phyloP scores from a whole-genome alignment of 2,888 invertebrate genomes.

The Tinea semifulvella region DNA sequence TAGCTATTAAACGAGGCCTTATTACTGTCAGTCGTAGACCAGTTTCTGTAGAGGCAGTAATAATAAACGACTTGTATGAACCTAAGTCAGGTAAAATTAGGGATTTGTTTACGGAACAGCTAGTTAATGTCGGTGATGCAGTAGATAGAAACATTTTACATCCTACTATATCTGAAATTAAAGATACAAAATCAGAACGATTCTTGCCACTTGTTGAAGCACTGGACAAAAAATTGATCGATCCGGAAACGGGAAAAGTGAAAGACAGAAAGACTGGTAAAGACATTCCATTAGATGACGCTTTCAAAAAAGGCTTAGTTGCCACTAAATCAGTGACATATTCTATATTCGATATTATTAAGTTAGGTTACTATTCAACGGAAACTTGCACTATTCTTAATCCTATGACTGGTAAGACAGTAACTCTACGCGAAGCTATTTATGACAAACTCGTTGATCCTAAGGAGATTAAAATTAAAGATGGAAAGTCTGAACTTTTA shows the following conservation, averaged over 20 bases:
- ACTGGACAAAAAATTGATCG: conserved; percentile 72
- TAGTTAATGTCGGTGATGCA: conserved; percentile 78
- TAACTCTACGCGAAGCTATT: conserved; percentile 80
- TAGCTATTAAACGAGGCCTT: conserved; percentile 76
- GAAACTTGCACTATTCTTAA: conserved; percentile 78
- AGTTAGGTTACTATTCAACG: conserved; percentile 80
- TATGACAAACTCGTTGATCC: conserved; percentile 76
- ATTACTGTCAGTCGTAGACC: conserved; percentile 75
- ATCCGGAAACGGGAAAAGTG: conserved; percentile 75
- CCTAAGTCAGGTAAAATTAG: conserved; percentile 73
- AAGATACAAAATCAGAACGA: conserved; percentile 76
- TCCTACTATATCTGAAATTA: conserved; percentile 81
- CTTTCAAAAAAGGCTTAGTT: conserved; percentile 74
- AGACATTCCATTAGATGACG: conserved; percentile 74
- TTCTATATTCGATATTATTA: conserved; percentile 77
- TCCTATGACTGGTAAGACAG: conserved; percentile 77
- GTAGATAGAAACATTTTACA: conserved; percentile 83
- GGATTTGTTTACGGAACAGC: conserved; percentile 76
- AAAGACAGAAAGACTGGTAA: conserved; percentile 76
- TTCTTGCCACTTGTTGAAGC: conserved; percentile 80
- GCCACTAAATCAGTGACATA: conserved; percentile 76
- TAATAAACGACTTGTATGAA: conserved; percentile 75
- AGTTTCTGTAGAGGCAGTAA: conserved; percentile 81
- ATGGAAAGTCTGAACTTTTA: conserved; percentile 73
- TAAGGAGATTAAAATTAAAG: conserved; percentile 75